Evolutionary conservation across 1,140 invertebrate genomes (phyloP).

Genomic region (Panulirus ornatus): DNA sequence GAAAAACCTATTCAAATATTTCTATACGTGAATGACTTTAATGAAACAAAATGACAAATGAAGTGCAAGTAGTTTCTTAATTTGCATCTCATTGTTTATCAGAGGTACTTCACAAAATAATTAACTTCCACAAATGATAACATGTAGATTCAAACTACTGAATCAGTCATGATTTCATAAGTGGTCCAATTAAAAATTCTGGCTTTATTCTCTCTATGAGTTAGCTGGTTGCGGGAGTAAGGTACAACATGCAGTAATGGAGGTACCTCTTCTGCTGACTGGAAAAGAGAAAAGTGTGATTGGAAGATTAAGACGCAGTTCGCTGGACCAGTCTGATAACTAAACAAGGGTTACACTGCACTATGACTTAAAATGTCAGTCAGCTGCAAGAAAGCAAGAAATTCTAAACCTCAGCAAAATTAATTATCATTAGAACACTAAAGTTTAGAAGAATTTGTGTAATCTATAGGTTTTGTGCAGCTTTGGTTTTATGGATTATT

Average conservation of each 20-base stretch:
- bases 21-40: too few species aligned
- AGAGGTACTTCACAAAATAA: constrained; percentile 41
- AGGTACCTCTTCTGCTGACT: constrained; percentile 72
- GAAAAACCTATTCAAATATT: too few species aligned
- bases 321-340: constrained; percentile 57
- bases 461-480: constrained; percentile 25
- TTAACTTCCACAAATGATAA: constrained; percentile 13
- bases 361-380: constrained; percentile 57
- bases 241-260: constrained; percentile 66
- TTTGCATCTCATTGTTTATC: not conserved
- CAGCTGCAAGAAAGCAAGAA: constrained; percentile 53
- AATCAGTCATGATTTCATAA: constrained; percentile 31
- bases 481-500: not conserved
- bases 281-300: constrained; percentile 73
- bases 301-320: constrained; percentile 63
- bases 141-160: constrained; percentile 29
- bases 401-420: constrained; percentile 47
- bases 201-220: constrained; percentile 46
- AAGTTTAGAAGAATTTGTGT: constrained; percentile 44
- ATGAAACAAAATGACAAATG: not conserved
- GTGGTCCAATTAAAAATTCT: constrained; percentile 30
- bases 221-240: constrained; percentile 43
- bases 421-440: constrained; percentile 35
- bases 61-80: not conserved
- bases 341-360: constrained; percentile 45